Evolutionary conservation across 2,888 invertebrate species (phyloP).

Genomic region (Ormyrus rosae): DNA sequence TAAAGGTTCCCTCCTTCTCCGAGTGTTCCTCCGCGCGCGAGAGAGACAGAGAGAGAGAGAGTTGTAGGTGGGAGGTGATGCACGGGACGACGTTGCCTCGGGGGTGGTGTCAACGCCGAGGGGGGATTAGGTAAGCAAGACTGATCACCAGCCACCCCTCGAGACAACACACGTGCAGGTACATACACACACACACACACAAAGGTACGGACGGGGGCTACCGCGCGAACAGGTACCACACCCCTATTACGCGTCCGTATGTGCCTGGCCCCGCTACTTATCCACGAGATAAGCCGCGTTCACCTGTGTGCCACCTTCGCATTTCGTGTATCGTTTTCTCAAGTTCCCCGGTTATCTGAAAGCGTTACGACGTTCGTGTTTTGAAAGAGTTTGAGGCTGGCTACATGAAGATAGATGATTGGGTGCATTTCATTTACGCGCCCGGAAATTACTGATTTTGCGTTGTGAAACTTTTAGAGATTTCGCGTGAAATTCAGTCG

Average conservation of each 20-base stretch:
- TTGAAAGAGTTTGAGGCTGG: neutral
- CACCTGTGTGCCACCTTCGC: neutral
- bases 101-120: constrained; percentile 67
- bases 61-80: neutral
- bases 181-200: neutral
- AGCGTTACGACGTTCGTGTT: neutral
- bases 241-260: constrained; percentile 57
- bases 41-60: constrained; percentile 9
- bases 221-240: constrained; percentile 57
- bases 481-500: too few species aligned
- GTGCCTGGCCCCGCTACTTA: constrained; percentile 57
- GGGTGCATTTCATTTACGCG: too few species aligned
- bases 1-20: constrained; percentile 26
- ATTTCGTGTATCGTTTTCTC: too few species aligned
- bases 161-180: constrained; percentile 61
- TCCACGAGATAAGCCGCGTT: constrained; percentile 58
- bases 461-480: too few species aligned
- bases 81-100: constrained; percentile 51
- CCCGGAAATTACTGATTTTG: too few species aligned
- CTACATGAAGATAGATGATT: too few species aligned
- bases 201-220: too few species aligned
- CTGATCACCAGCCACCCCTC: constrained; percentile 66
- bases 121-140: constrained; percentile 68
- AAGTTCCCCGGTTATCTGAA: too few species aligned
- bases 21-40: too few species aligned